Base-by-base conservation (phyloP, 2,888 invertebrate genomes). In the Noctua fimbriata region DNA sequence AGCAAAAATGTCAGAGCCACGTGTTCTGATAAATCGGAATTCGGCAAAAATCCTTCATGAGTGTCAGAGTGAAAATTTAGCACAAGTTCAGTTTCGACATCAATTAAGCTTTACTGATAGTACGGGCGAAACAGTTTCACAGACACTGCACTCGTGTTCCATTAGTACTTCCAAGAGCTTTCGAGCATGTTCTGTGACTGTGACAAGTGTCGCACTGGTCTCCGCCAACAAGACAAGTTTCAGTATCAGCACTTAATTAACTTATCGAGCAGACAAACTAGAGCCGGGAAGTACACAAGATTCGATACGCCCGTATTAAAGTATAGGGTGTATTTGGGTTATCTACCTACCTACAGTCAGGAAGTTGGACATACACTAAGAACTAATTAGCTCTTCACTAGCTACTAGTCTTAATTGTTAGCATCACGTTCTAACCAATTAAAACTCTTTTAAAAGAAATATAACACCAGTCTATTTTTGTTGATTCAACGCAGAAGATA, bases 161-260 rank as follows among this genome's bases (percentile, higher is more conserved):
- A 47, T 24, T 49, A 41, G 69, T 65, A 55, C 60, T 65, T 58
- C 14, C 10, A 47, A 66, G 21, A 44, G 73, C 60, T 63, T 69
- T 60, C 16, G 41, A 58, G 65, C 49, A 18, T 52, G 58, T 70
- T 69, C 21, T 65, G n/a, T 4, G 41, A 49, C 36, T 28, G 21
- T 41, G 21, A 75, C 69, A 55, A 65, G 36, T 69, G 58, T 32
- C n/a, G n/a, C 18, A 44, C 32, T 58, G 52, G 44, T 70, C 69
- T 71, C 36, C 7, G 21, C 14, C 49, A 73, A n/a, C 60, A 32
- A 49, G 55, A 78, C 36, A 58, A 72, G 60, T 83, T 83, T 44
- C 69, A 60, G n/a, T 24, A 72, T 63, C 55, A 18, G 73, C 41
- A 28, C 52, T 78, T 55, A 79, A 73, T 82, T 36, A 73, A 71